Evolutionary conservation across 2,888 invertebrate species (phyloP).

Genomic region (Cryptocephalus moraei): DNA sequence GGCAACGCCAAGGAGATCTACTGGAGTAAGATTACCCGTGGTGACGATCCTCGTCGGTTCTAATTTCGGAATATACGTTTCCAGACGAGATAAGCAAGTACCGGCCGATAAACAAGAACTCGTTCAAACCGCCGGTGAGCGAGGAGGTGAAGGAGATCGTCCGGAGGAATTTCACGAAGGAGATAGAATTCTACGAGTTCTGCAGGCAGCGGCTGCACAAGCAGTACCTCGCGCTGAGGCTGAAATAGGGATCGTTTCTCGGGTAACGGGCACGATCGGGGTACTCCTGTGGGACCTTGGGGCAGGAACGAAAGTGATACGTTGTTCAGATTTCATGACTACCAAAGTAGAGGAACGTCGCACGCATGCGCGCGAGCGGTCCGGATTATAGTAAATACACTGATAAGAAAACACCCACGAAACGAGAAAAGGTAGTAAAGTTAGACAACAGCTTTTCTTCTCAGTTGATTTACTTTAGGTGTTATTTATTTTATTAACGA

Average conservation of each 20-base stretch:
- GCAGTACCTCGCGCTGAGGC: conserved; percentile 64
- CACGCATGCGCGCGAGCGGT: too few relatives aligned
- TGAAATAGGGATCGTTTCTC: conserved; percentile 22
- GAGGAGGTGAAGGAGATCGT: conserved; percentile 80
- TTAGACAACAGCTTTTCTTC: too few relatives aligned
- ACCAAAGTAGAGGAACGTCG: too few relatives aligned
- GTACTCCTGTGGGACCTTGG: too few relatives aligned
- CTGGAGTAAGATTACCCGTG: conserved; percentile 51
- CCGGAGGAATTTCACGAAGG: conserved; percentile 74
- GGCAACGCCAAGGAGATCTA: conserved; percentile 67
- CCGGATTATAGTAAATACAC: too few relatives aligned
- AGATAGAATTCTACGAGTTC: conserved; percentile 87
- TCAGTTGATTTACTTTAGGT: too few relatives aligned
- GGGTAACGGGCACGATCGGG: too few relatives aligned
- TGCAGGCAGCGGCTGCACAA: conserved; percentile 74
- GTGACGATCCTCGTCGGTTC: background rate
- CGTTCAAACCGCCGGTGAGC: conserved; percentile 78
- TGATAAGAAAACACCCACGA: too few relatives aligned
- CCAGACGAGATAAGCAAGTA: conserved; percentile 66
- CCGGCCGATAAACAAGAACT: conserved; percentile 73
- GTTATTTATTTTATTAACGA: too few relatives aligned
- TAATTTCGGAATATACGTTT: conserved; percentile 23
- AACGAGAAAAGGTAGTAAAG: too few relatives aligned
- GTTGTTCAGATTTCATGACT: too few relatives aligned
- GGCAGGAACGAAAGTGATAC: too few relatives aligned